These are phyloP conservation scores for Desoria tigrina DNA, from an alignment of 2,888 invertebrate species.

Conservation along the genomic window DNA sequence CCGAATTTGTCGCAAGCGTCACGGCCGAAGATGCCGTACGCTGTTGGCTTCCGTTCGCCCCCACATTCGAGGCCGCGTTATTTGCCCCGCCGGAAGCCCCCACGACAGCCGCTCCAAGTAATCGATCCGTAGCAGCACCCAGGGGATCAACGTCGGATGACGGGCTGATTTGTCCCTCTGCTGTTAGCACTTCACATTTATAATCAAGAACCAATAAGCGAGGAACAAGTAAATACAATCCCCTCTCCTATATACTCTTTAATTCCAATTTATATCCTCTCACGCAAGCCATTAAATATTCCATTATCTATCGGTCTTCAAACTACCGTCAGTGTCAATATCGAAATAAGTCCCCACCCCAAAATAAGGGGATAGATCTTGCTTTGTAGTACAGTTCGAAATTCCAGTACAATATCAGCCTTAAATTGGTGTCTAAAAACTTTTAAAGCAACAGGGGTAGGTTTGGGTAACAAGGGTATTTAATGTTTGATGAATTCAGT, in stretches of 20 bases:
- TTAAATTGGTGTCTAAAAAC: too few relatives aligned
- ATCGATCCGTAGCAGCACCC: slow-evolving; percentile 50
- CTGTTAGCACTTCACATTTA: slow-evolving; percentile 46
- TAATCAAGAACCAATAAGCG: slow-evolving; percentile 1
- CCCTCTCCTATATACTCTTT: background rate
- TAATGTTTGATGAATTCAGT: too few relatives aligned
- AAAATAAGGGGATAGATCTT: too few relatives aligned
- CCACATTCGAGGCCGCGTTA: slow-evolving; percentile 23
- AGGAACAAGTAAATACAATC: background rate
- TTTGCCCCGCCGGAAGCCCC: slow-evolving; percentile 20
- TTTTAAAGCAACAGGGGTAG: too few relatives aligned
- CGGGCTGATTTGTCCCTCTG: slow-evolving; percentile 52
- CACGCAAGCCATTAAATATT: slow-evolving; percentile 16
- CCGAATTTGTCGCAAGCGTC: slow-evolving; percentile 1
- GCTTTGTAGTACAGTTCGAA: too few relatives aligned
- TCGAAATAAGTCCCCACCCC: background rate
- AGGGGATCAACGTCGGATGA: slow-evolving; percentile 52
- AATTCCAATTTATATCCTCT: background rate
- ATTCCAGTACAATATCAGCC: too few relatives aligned
- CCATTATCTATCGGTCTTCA: background rate
- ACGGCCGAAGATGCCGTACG: slow-evolving; percentile 30
- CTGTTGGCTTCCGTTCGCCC: slow-evolving; percentile 26
- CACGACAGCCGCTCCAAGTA: slow-evolving; percentile 19
- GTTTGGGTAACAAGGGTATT: too few relatives aligned
- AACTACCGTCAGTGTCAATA: too few relatives aligned